A percentile compares a stretch with the other conserved stretches of the same genome.
Conservation (phyloP, 2,888 invertebrate genomes). For the Disparrhopalites patrizii region DNA sequence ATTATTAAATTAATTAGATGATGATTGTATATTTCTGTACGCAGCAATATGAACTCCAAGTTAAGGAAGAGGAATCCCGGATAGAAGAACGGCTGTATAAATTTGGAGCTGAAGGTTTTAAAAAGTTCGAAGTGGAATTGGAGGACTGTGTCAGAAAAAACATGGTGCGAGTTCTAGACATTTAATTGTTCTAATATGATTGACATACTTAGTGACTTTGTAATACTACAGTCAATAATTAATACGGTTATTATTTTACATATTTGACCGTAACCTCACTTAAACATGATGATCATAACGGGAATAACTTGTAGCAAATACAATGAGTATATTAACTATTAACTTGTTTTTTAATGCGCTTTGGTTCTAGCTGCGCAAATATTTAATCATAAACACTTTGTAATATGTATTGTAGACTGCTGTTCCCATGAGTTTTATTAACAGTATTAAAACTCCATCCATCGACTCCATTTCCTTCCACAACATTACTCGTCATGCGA, state of each 20-base stretch:
- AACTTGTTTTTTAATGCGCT: not conserved
- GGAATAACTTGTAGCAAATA: no score
- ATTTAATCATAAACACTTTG: conserved; percentile 1
- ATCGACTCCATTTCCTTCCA: conserved; percentile 56
- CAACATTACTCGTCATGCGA: conserved; percentile 35
- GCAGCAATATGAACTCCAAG: conserved; percentile 63
- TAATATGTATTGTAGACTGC: conserved; percentile 56
- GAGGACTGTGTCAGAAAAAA: conserved; percentile 69
- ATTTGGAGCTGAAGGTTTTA: conserved; percentile 67
- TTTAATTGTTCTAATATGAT: no score
- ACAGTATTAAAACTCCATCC: conserved; percentile 70
- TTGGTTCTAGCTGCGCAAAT: no score
- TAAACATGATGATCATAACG: no score
- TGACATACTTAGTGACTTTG: no score
- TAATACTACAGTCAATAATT: no score
- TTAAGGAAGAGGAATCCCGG: conserved; percentile 67
- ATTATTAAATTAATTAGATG: conserved; percentile 19
- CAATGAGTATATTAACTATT: no score
- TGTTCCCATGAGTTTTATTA: conserved; percentile 67
- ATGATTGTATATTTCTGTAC: conserved; percentile 2
- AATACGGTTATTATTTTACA: no score
- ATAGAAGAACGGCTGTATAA: conserved; percentile 62
- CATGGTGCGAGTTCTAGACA: conserved; percentile 59
- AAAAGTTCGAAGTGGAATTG: conserved; percentile 60
- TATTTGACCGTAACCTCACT: no score